Conservation (phyloP, 2,113 vertebrate species). For the Pelvicachromis taeniatus region DNA sequence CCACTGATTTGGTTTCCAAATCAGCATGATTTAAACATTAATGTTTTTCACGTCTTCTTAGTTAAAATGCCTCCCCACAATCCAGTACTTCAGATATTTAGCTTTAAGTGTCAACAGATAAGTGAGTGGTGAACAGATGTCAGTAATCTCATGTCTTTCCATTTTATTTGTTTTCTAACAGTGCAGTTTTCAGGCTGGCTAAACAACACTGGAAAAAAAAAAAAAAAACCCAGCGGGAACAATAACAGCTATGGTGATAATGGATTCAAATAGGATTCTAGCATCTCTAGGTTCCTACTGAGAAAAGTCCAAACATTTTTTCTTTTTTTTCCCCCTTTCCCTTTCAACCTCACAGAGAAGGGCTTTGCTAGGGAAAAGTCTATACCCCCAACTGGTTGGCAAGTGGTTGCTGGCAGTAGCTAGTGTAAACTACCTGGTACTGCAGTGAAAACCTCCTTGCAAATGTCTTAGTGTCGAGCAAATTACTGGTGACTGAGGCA, state of each 20-base stretch:
- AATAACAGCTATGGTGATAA: neutral
- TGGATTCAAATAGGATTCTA: neutral
- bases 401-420: neutral
- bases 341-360: neutral
- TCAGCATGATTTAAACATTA: neutral
- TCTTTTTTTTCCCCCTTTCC: neutral
- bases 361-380: neutral
- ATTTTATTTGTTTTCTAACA: neutral
- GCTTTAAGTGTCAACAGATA: neutral
- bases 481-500: too few species aligned
- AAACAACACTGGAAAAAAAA: neutral
- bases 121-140: neutral
- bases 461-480: neutral
- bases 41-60: neutral
- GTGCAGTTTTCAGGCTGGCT: neutral
- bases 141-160: neutral
- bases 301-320: neutral
- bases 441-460: neutral
- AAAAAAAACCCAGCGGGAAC: neutral
- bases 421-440: neutral
- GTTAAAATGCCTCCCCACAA: neutral
- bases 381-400: neutral
- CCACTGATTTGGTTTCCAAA: neutral
- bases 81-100: neutral
- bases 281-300: neutral